Evolutionary conservation across 2,113 vertebrate genomes (phyloP).

Genomic region (Lagenorhynchus albirostris): DNA sequence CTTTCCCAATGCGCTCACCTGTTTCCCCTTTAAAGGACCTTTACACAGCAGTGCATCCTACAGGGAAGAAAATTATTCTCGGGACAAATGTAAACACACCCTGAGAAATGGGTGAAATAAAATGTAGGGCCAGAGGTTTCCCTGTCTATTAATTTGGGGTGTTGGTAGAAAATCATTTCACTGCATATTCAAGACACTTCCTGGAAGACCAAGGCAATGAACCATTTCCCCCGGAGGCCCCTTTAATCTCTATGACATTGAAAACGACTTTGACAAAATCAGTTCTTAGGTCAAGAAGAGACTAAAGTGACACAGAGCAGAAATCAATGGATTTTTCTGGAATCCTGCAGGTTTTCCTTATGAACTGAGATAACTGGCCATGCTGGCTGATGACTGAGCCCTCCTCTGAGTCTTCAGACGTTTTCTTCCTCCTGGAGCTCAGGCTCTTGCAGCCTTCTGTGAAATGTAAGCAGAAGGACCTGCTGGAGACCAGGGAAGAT

Average conservation of each 20-base stretch:
- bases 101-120: background rate
- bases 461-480: background rate
- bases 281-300: background rate
- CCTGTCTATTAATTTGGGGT: background rate
- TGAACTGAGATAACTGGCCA: background rate
- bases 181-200: background rate
- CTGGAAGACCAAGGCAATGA: background rate
- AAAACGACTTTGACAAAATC: background rate
- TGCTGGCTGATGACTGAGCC: rapidly evolving
- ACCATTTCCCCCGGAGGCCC: background rate
- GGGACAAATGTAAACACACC: background rate
- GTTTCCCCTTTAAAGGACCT: background rate
- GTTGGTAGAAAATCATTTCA: background rate
- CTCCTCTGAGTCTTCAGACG: background rate
- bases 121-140: background rate
- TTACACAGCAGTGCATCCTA: background rate
- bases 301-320: background rate
- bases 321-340: slow-evolving; percentile 27
- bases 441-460: background rate
- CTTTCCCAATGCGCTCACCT: background rate
- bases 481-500: background rate
- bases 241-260: background rate
- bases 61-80: background rate
- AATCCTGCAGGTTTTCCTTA: background rate
- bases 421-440: background rate